Evolutionary conservation across 2,113 vertebrate genomes (phyloP).

Genomic region (Eudyptes chrysolophus): DNA sequence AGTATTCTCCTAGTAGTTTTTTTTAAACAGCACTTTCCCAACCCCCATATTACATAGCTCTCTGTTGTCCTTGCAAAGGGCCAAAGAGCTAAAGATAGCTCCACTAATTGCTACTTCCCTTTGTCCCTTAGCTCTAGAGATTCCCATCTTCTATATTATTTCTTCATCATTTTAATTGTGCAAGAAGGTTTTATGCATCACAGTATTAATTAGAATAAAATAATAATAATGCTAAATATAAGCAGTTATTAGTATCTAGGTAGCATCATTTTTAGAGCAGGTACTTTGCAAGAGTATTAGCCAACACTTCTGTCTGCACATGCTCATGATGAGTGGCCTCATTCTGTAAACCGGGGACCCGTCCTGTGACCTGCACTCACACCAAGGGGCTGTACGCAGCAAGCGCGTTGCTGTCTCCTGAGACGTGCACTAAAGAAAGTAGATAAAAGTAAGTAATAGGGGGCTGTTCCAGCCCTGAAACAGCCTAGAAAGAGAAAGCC

Average conservation of each 20-base stretch:
- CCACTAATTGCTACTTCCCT: slow-evolving; percentile 39
- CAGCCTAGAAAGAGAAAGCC: background rate
- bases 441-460: background rate
- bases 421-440: background rate
- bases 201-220: slow-evolving; percentile 30
- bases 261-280: background rate
- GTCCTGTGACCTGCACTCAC: background rate
- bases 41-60: background rate
- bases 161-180: slow-evolving; percentile 32
- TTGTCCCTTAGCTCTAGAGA: slow-evolving; percentile 17
- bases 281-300: background rate
- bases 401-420: fast-evolving
- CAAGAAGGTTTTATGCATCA: slow-evolving; percentile 10
- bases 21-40: background rate
- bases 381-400: fast-evolving
- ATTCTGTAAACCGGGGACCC: background rate
- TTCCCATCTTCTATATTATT: background rate
- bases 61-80: slow-evolving; percentile 49
- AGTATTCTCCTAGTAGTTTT: background rate
- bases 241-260: background rate
- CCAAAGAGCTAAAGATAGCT: slow-evolving; percentile 54
- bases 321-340: background rate
- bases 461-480: background rate
- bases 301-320: background rate
- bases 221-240: background rate